Base-by-base conservation (phyloP, 2,888 invertebrate genomes). In the Torymus tubicola region DNA sequence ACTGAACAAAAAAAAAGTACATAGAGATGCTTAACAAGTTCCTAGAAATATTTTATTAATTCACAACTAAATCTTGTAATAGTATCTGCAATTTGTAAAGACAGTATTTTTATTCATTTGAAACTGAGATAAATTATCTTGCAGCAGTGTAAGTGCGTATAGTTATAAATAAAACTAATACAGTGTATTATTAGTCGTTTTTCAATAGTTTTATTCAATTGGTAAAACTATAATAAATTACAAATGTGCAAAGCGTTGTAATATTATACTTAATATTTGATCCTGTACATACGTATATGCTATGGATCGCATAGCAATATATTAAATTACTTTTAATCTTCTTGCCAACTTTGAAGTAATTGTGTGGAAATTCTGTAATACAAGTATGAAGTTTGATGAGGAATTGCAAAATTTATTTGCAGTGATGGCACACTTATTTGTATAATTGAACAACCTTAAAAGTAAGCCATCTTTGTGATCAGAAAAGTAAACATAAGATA, bases 221-320 rank as follows among this genome's bases (percentile, higher is more conserved):
- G 58, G 55, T 52, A 74, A 80, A 61, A 60, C 24, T 65, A 61
- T 55, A 57, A 61, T 64, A 21, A 71, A 61, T 55, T 53, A 61
- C 31, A 80, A 67, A 67, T 72, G 72, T 72, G 76, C 70, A 72
- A 72, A 76, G 61, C 68, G 80, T 72, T 24, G 55, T 63, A 65
- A 55, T 69, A n/a, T 80, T 75, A 75, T 67, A 42, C 42, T 42
- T 42, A 58, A 68, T 31, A 42, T 68, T 67, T 71, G 50, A 76
- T 77, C 61, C 55, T 81, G 81, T 81, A 73, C n/a, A 76, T 80
- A 76, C 42, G 42, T 31, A 58, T 57, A 65, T 68, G 55, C 75
- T 55, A 71, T 71, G 53, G 24, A 50, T 57, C 50, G 63, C 60
- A 80, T 52, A 61, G 71, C 64, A 74, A 79, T 31, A 58, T 63